These are phyloP conservation scores for Pseudomyrmex gracilis DNA, from an alignment of 1,140 invertebrate species.

Conservation along the genomic window DNA sequence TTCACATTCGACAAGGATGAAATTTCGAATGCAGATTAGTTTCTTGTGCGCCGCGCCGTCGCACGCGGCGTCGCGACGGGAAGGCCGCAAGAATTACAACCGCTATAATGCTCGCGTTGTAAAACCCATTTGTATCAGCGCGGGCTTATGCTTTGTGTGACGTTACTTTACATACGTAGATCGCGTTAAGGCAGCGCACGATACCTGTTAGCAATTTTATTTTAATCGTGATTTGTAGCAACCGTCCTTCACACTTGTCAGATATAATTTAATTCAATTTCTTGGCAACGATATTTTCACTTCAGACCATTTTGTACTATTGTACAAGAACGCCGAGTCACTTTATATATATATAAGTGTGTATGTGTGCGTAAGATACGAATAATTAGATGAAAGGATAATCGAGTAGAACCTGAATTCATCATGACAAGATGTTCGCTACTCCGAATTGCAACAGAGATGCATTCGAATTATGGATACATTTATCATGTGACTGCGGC, in stretches of 20 bases:
- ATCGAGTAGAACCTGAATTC: conserved; percentile 11
- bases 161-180: conserved; percentile 30
- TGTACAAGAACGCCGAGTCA: background rate
- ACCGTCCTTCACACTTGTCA: background rate
- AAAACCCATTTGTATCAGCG: conserved; percentile 47
- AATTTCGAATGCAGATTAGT: conserved; percentile 78
- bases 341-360: background rate
- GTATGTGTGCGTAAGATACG: background rate
- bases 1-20: conserved; percentile 73
- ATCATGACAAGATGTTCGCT: conserved; percentile 31
- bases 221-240: background rate
- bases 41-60: conserved; percentile 49
- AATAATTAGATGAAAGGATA: conserved; percentile 33
- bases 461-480: conserved; percentile 46
- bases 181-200: conserved; percentile 13
- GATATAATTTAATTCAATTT: conserved; percentile 48
- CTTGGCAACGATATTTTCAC: background rate
- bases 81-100: conserved; percentile 58
- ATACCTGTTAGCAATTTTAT: conserved; percentile 30
- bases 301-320: background rate
- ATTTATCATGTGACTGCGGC: conserved; percentile 48
- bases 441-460: conserved; percentile 25
- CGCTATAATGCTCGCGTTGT: conserved; percentile 37
- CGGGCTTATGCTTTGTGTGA: background rate
- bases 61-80: conserved; percentile 12